Conservation (phyloP, 2,888 invertebrate species). For the Drosophila algonquin region DNA sequence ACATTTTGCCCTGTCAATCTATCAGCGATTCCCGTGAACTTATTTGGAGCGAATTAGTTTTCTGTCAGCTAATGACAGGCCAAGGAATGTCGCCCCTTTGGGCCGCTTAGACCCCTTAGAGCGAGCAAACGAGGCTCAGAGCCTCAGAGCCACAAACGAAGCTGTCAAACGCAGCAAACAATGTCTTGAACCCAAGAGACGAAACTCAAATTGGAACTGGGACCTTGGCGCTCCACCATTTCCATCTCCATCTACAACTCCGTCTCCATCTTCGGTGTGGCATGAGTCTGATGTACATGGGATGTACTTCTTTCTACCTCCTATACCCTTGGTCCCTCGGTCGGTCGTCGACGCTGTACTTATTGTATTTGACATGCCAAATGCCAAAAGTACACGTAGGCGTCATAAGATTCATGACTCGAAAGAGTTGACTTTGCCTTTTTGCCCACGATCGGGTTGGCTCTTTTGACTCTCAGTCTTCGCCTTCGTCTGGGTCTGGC, state of each 20-base stretch:
- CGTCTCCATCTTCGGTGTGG: slow-evolving; percentile 21
- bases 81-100: slow-evolving; percentile 21
- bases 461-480: slow-evolving; percentile 28
- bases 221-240: slow-evolving; percentile 13
- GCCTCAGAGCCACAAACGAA: slow-evolving; percentile 7
- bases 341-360: slow-evolving; percentile 56
- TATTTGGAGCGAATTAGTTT: slow-evolving; percentile 45
- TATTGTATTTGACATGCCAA: slow-evolving; percentile 81
- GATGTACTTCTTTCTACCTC: neutral
- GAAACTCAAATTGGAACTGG: slow-evolving; percentile 28
- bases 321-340: slow-evolving; percentile 2
- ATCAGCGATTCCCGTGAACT: slow-evolving; percentile 45
- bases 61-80: slow-evolving; percentile 40
- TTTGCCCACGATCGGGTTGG: slow-evolving; percentile 41
- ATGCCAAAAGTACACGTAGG: slow-evolving; percentile 82
- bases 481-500: neutral
- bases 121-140: no score
- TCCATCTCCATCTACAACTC: slow-evolving; percentile 18
- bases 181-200: slow-evolving; percentile 5
- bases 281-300: neutral
- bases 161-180: slow-evolving; percentile 13
- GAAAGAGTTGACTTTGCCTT: slow-evolving; percentile 44
- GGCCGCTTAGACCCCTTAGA: no score
- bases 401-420: slow-evolving; percentile 81
- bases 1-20: slow-evolving; percentile 33